phyloP scores from a whole-genome alignment of 2,888 invertebrate genomes.

The Rosalia funebris region DNA sequence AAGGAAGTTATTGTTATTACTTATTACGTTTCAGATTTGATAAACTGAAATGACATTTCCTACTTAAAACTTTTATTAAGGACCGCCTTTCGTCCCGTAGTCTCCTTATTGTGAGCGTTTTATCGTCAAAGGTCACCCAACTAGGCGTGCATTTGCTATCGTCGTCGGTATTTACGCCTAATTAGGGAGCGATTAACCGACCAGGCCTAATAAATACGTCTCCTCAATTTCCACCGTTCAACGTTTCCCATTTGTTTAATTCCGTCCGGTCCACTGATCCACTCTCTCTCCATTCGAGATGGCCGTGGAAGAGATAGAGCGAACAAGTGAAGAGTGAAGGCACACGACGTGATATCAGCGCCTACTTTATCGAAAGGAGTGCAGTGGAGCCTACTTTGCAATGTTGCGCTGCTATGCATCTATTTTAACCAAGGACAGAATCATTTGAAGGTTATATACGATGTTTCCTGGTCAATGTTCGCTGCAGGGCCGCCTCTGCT shows the following conservation, averaged over 20 bases:
- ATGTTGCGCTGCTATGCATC: slow-evolving; percentile 44
- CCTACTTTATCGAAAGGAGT: slow-evolving; percentile 30
- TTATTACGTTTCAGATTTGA: slow-evolving; percentile 44
- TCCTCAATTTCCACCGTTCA: neutral
- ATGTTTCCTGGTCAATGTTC: slow-evolving; percentile 58
- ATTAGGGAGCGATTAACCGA: slow-evolving; percentile 14
- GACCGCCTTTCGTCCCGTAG: slow-evolving; percentile 11
- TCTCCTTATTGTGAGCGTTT: neutral
- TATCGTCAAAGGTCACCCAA: slow-evolving; percentile 17
- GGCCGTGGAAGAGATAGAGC: slow-evolving; percentile 7
- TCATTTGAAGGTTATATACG: slow-evolving; percentile 55
- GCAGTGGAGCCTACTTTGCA: slow-evolving; percentile 30
- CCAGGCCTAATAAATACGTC: neutral
- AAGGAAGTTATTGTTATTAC: slow-evolving; percentile 27
- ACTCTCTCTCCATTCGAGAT: slow-evolving; percentile 6
- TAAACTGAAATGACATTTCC: slow-evolving; percentile 49
- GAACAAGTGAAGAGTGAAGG: slow-evolving; percentile 24
- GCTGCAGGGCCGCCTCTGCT: slow-evolving; percentile 42
- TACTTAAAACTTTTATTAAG: slow-evolving; percentile 43
- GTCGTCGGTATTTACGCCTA: slow-evolving; percentile 10
- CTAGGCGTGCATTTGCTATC: slow-evolving; percentile 5
- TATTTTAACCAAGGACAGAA: slow-evolving; percentile 56
- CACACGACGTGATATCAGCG: slow-evolving; percentile 16
- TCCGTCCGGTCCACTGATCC: neutral
- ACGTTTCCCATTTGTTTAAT: slow-evolving; percentile 4